Evolutionary conservation across 2,797 vertebrate species (phyloP), one percentile per base, ranked within the genome.

Genomic region (Diglossa cyanea): DNA sequence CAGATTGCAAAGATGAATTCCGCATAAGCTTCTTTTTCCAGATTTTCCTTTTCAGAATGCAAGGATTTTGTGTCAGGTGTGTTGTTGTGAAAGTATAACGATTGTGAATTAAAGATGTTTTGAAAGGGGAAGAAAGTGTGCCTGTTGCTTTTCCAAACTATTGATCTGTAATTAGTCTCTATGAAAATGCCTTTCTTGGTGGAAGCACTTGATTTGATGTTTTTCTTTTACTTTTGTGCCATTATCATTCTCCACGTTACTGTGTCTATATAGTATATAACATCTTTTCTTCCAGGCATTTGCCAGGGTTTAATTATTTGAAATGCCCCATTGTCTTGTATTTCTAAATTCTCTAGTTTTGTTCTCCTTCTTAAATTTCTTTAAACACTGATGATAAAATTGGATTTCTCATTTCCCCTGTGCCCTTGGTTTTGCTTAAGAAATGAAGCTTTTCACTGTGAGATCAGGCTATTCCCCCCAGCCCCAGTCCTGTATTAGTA

Each of bases 381-480:
- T 85, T 58, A 37, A 88, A 50, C 7, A 17, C 4, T 31, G n/a
- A 8, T 63, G 19, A 30, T 88, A 79, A 53, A 78, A 33, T 10
- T 17, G 6, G 24, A 18, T 76, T 81, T 50, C 47, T 16, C 2
- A 4, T 45, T 90, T 84, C 4, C 15, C 30, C 7, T 8, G 5
- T 68, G 66, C 9, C 28, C 60, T 78, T 13, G 1, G 13, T 90
- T 71, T 86, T 74, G 10, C 31, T 39, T 68, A 44, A 72, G 51
- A 82, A 86, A 37, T 40, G 3, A 6, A 44, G 13, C 28, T 84
- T 81, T 47, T 75, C 55, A 13, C 7, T 62, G 16, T 19, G 11
- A n/a, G 7, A 6, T 54, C 31, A 30, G 45, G 26, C 11, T 67
- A 1, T 1, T 2, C 3, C 11, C 4, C 6, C 4, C 3, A 13